A percentile compares a stretch with the other conserved stretches of the same genome.
These are phyloP conservation scores for Zosterops hypoxanthus DNA, from an alignment of 2,113 vertebrate genomes.

Conservation along the genomic window DNA sequence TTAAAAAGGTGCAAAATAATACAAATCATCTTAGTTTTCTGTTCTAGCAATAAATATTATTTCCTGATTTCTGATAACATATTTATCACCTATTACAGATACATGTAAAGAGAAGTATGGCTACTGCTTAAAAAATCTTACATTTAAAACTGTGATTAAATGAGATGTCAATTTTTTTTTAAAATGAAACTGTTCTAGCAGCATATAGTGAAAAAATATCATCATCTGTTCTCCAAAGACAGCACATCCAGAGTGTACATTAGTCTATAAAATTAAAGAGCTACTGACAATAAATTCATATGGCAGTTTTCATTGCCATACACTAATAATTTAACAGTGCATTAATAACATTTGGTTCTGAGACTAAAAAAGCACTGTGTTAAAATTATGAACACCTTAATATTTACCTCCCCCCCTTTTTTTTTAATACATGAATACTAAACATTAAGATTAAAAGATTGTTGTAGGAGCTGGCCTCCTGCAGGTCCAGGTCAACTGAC, in stretches of 20 bases:
- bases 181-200: conserved; percentile 12
- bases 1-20: conserved; percentile 53
- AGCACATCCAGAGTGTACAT: neutral
- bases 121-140: neutral
- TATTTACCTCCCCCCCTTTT: neutral
- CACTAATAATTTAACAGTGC: neutral
- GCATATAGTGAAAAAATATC: neutral
- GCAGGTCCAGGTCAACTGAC: conserved; percentile 62
- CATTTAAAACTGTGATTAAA: conserved; percentile 2
- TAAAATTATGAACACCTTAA: neutral
- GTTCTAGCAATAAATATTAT: neutral
- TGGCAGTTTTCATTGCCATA: neutral
- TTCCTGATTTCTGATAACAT: neutral
- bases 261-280: conserved; percentile 9
- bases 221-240: neutral
- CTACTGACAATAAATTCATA: conserved; percentile 23
- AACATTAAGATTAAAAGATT: conserved; percentile 58
- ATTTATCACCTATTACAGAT: conserved; percentile 1
- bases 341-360: neutral
- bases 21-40: conserved; percentile 41
- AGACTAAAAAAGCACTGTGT: neutral
- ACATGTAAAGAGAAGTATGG: neutral
- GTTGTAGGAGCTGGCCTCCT: conserved; percentile 28
- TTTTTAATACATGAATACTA: neutral
- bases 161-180: neutral